These are phyloP conservation scores for Brachylomia viminalis DNA, from an alignment of 2,888 invertebrate species.

Conservation along the genomic window DNA sequence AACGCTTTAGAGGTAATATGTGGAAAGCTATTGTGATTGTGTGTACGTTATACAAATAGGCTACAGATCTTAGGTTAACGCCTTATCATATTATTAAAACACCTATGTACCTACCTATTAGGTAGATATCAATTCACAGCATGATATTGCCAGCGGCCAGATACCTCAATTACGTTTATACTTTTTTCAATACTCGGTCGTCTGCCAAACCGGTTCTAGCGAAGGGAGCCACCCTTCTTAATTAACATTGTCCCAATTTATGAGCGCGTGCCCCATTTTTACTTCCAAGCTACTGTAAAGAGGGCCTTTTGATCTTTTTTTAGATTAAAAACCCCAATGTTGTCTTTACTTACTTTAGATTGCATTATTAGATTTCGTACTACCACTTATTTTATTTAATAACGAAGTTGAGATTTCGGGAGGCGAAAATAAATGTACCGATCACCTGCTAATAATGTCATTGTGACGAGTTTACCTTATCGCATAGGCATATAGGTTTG, in stretches of 20 bases:
- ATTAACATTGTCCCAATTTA: constrained; percentile 65
- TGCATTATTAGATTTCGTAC: constrained; percentile 17
- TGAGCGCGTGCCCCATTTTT: constrained; percentile 53
- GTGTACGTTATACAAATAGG: not conserved
- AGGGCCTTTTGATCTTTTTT: constrained; percentile 38
- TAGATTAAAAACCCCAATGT: not conserved
- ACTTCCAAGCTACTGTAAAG: constrained; percentile 30
- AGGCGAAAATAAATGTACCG: not conserved
- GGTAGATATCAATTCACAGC: not conserved
- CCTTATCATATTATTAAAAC: not conserved
- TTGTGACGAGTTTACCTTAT: constrained; percentile 14
- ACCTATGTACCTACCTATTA: not conserved
- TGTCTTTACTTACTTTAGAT: constrained; percentile 29
- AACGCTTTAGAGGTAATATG: not conserved
- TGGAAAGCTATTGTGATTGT: not conserved
- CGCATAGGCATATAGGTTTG: constrained; percentile 6
- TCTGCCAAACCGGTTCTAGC: constrained; percentile 46
- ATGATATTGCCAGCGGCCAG: constrained; percentile 26
- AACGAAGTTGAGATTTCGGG: not conserved
- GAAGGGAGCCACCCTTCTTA: constrained; percentile 64
- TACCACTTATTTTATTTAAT: constrained; percentile 5
- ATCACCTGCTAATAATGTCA: not conserved
- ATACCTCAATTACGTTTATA: constrained; percentile 47
- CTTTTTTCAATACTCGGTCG: constrained; percentile 25
- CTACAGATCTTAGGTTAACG: not conserved